phyloP scores from a whole-genome alignment of 2,797 vertebrate genomes.

The Sebastes kiyomatsui region DNA sequence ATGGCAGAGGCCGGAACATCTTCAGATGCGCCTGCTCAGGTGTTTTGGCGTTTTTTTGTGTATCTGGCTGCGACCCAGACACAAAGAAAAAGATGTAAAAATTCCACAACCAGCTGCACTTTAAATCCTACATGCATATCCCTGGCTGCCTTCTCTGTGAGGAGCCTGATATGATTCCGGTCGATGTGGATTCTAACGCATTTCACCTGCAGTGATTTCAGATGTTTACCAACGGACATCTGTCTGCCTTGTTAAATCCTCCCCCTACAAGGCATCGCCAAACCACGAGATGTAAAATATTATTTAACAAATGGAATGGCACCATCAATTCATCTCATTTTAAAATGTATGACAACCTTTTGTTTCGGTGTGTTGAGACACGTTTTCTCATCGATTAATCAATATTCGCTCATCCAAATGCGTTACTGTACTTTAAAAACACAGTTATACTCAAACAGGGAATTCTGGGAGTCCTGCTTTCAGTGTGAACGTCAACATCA shows the following conservation, averaged over 20 bases:
- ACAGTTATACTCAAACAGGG: slow-evolving; percentile 13
- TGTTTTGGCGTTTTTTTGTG: slow-evolving; percentile 23
- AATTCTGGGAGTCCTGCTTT: slow-evolving; percentile 23
- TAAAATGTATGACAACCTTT: slow-evolving; percentile 25
- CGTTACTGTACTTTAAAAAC: slow-evolving; percentile 33
- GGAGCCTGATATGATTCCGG: slow-evolving; percentile 64
- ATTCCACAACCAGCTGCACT: slow-evolving; percentile 80
- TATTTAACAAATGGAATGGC: slow-evolving; percentile 49
- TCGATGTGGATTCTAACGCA: slow-evolving; percentile 39
- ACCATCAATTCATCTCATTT: slow-evolving; percentile 46
- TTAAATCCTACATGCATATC: slow-evolving; percentile 66
- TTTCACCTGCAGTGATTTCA: slow-evolving; percentile 26
- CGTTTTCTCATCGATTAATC: slow-evolving; percentile 13
- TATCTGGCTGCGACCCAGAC: slow-evolving; percentile 50
- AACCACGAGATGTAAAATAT: slow-evolving; percentile 69
- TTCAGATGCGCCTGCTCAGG: slow-evolving; percentile 26
- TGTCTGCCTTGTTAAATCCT: slow-evolving; percentile 19
- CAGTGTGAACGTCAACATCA: slow-evolving; percentile 26
- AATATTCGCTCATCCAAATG: slow-evolving; percentile 20
- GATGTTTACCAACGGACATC: slow-evolving; percentile 26
- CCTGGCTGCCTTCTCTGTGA: slow-evolving; percentile 31
- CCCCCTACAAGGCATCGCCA: slow-evolving; percentile 22
- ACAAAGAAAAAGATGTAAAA: slow-evolving; percentile 55
- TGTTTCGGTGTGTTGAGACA: slow-evolving; percentile 27
- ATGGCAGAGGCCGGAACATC: slow-evolving; percentile 17